A percentile compares a stretch with the other conserved stretches of the same genome.
phyloP scores from a whole-genome alignment of 1,140 invertebrate species.

The Drosophila lowei region DNA sequence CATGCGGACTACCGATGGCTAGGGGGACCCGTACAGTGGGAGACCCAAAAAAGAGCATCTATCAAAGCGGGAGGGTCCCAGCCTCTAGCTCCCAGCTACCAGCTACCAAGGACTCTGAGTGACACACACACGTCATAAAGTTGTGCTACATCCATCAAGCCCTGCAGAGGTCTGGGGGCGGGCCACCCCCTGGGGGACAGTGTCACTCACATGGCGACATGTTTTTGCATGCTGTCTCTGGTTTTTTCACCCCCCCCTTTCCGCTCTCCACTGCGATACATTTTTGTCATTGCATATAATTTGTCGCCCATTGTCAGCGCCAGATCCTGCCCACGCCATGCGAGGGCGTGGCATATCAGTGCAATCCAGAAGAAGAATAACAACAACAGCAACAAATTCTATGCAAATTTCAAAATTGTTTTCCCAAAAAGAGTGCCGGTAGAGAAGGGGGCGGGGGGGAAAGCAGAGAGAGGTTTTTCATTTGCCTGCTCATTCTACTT shows the following conservation, averaged over 20 bases:
- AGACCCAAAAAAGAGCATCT: slow-evolving; percentile 34
- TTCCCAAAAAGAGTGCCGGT: slow-evolving; percentile 1
- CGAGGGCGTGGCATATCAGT: slow-evolving; percentile 57
- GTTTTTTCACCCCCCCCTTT: not conserved
- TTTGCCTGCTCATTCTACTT: slow-evolving; percentile 45
- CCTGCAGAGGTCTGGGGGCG: not conserved
- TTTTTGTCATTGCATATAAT: slow-evolving; percentile 70
- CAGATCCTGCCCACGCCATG: slow-evolving; percentile 24
- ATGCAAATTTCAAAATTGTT: slow-evolving; percentile 50
- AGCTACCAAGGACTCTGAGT: slow-evolving; percentile 6
- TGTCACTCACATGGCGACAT: slow-evolving; percentile 66
- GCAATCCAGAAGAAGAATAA: slow-evolving; percentile 42
- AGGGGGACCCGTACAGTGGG: slow-evolving; percentile 1
- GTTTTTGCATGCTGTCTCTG: slow-evolving; percentile 61
- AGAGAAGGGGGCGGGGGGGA: no score
- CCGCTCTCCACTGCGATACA: slow-evolving; percentile 39
- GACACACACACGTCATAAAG: slow-evolving; percentile 57
- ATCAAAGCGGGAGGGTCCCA: slow-evolving; percentile 40
- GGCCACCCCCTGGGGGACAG: slow-evolving; percentile 32
- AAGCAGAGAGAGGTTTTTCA: slow-evolving; percentile 3
- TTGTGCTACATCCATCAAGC: slow-evolving; percentile 69
- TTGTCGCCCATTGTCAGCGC: slow-evolving; percentile 73
- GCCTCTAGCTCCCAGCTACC: no score
- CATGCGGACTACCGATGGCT: not conserved
- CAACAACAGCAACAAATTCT: slow-evolving; percentile 34